phyloP scores from a whole-genome alignment of 2,113 vertebrate genomes.

The Prolemur simus region DNA sequence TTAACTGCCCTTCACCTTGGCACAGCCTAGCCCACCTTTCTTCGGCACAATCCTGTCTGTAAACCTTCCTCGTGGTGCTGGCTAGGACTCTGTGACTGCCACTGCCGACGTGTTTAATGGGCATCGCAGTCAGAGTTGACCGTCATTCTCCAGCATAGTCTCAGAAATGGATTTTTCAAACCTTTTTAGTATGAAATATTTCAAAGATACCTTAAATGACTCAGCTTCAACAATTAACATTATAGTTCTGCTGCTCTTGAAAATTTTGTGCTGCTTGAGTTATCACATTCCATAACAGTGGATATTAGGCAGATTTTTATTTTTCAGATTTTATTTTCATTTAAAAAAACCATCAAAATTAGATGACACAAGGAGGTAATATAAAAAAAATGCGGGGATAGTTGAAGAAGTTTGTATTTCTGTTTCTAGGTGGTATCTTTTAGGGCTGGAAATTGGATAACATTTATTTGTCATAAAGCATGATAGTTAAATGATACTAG shows the following conservation, averaged over 20 bases:
- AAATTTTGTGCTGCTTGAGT: not conserved
- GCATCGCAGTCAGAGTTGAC: not conserved
- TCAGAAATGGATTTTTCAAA: not conserved
- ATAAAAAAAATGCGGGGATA: not conserved
- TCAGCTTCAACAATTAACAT: not conserved
- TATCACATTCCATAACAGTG: not conserved
- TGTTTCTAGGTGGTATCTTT: not conserved
- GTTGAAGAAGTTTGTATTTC: constrained; percentile 25
- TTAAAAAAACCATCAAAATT: not conserved
- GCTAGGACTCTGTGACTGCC: not conserved
- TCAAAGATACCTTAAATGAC: not conserved
- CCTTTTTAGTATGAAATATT: not conserved
- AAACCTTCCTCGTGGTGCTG: not conserved
- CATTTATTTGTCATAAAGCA: not conserved
- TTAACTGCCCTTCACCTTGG: not conserved
- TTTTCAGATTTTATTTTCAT: not conserved
- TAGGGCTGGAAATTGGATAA: not conserved
- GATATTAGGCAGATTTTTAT: not conserved
- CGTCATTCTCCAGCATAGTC: not conserved
- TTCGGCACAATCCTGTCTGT: rapidly evolving
- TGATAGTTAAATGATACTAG: not conserved
- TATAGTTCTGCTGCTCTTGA: not conserved
- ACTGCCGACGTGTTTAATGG: not conserved
- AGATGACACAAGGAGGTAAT: not conserved
- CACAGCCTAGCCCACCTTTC: rapidly evolving